A percentile compares a stretch with the other conserved stretches of the same genome.
phyloP scores from a whole-genome alignment of 1,140 invertebrate genomes.

The Uloborus diversus region DNA sequence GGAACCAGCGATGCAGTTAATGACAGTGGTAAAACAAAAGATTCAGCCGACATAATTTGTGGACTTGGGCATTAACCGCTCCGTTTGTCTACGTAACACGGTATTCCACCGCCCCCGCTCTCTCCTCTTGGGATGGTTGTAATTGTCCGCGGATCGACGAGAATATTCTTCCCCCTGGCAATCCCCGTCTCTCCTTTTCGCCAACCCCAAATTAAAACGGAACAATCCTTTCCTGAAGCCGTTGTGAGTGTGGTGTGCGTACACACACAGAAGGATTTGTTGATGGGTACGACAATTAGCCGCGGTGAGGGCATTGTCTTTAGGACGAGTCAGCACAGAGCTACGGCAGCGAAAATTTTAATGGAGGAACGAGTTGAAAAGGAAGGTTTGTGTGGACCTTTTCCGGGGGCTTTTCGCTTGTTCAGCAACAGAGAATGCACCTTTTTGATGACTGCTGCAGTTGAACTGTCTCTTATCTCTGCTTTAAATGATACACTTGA shows the following conservation, averaged over 20 bases:
- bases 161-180: neutral
- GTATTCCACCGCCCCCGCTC: neutral
- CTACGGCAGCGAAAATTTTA: slow-evolving; percentile 35
- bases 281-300: slow-evolving; percentile 22
- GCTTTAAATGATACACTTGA: neutral
- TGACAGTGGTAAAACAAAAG: slow-evolving; percentile 37
- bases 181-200: neutral
- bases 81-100: neutral
- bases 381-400: too few relatives aligned
- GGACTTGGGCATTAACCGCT: slow-evolving; percentile 14
- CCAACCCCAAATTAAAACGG: slow-evolving; percentile 28
- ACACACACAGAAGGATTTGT: too few relatives aligned
- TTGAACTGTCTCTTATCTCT: neutral
- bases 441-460: slow-evolving; percentile 26
- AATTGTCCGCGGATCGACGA: slow-evolving; percentile 17
- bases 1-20: slow-evolving; percentile 37
- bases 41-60: slow-evolving; percentile 21
- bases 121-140: slow-evolving; percentile 4
- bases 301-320: slow-evolving; percentile 32
- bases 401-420: too few relatives aligned
- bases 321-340: slow-evolving; percentile 29
- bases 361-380: neutral
- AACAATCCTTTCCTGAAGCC: slow-evolving; percentile 12
- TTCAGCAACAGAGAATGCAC: neutral
- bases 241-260: too few relatives aligned